Percentiles rank a stretch among this genome's conserved stretches.
phyloP scores from a whole-genome alignment of 1,140 invertebrate species.

The Drosophila melanogaster region DNA sequence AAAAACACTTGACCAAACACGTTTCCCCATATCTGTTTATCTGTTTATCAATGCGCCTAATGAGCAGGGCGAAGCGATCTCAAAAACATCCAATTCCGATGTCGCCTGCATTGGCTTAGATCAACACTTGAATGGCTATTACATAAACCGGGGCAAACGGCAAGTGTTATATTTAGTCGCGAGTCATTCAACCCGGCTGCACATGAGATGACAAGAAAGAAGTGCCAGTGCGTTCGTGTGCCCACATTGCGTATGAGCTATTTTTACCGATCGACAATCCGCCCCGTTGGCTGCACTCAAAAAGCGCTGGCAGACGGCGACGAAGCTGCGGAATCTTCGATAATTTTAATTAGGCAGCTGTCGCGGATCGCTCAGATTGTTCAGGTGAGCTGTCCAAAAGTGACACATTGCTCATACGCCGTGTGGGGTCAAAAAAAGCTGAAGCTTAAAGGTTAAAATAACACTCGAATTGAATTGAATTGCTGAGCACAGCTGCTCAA shows the following conservation, averaged over 20 bases:
- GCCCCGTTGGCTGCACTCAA: constrained; percentile 1
- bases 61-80: constrained; percentile 21
- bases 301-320: constrained; percentile 26
- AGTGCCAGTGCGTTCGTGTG: constrained; percentile 40
- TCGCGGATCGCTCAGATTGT: constrained; percentile 33
- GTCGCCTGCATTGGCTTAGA: not conserved
- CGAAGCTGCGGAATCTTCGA: constrained; percentile 37
- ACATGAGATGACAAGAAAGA: constrained; percentile 12
- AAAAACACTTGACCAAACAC: constrained; percentile 27
- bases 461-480: not conserved
- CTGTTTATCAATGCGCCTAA: constrained; percentile 50
- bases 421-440: constrained; percentile 5
- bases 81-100: constrained; percentile 4
- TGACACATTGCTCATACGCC: constrained; percentile 48
- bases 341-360: constrained; percentile 76
- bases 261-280: constrained; percentile 44
- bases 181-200: constrained; percentile 71
- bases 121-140: constrained; percentile 10
- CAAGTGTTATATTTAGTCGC: constrained; percentile 33
- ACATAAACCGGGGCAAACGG: constrained; percentile 29
- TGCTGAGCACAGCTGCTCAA: not conserved
- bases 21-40: constrained; percentile 48
- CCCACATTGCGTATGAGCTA: constrained; percentile 67
- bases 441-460: not conserved
- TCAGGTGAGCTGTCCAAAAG: constrained; percentile 32